Percentiles rank a stretch among this genome's conserved stretches.
Conservation (phyloP, 2,797 vertebrate genomes). For the Oophaga sylvatica region DNA sequence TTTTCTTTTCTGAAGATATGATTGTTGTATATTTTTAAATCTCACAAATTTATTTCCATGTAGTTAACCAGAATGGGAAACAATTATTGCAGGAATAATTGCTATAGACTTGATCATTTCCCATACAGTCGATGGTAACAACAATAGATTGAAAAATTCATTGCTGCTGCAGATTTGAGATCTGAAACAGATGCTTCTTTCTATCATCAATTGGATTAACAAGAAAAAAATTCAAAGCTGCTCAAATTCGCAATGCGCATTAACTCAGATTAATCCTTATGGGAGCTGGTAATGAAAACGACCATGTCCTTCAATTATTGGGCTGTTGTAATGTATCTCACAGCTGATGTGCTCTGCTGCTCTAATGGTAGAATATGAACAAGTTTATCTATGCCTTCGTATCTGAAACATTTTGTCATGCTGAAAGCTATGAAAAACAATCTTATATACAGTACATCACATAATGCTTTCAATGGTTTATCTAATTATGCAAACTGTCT, state of each 20-base stretch:
- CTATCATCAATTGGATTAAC: constrained; percentile 20
- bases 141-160: constrained; percentile 21
- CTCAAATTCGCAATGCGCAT: neutral
- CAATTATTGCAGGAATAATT: constrained; percentile 23
- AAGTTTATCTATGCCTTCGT: neutral
- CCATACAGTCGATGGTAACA: neutral
- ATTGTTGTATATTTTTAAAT: constrained; percentile 14
- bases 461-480: too few relatives aligned
- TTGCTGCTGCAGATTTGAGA: constrained; percentile 27
- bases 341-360: neutral
- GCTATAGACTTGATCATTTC: constrained; percentile 25
- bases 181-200: constrained; percentile 7
- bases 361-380: neutral
- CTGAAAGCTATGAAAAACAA: too few relatives aligned
- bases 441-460: too few relatives aligned
- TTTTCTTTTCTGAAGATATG: constrained; percentile 31
- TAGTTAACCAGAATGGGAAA: constrained; percentile 34
- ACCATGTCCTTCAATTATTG: neutral
- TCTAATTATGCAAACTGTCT: too few relatives aligned
- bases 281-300: neutral
- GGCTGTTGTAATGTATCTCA: neutral
- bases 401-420: neutral
- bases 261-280: constrained; percentile 30
- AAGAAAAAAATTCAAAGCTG: neutral
- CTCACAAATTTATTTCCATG: constrained; percentile 31